A percentile compares a stretch with the other conserved stretches of the same genome.
Evolutionary conservation across 2,797 vertebrate species (phyloP).

Genomic region (Coregonus suidteri): DNA sequence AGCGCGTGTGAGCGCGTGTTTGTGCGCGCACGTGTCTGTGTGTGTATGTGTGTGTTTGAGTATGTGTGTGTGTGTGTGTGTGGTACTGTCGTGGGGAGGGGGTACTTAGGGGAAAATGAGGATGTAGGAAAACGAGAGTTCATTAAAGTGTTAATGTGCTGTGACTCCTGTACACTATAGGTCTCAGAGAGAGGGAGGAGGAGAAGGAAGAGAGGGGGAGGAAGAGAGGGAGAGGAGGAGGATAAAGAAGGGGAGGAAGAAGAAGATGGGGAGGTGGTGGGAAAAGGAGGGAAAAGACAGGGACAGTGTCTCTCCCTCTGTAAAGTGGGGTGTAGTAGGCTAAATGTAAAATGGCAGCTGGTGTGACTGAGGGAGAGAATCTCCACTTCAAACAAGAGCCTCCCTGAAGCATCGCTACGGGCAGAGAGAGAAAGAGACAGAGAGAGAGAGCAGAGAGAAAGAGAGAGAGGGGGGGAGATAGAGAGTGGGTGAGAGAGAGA

Average conservation of each 20-base stretch:
- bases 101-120: constrained; percentile 58
- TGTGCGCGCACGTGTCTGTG: not conserved
- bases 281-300: not conserved
- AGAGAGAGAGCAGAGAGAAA: not conserved
- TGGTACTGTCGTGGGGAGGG: constrained; percentile 37
- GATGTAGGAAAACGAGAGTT: constrained; percentile 63
- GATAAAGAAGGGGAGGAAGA: not conserved
- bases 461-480: not conserved
- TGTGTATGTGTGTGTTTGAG: constrained; percentile 11
- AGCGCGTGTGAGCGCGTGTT: constrained; percentile 25
- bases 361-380: not conserved
- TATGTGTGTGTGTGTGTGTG: constrained; percentile 31
- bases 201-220: not conserved
- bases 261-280: not conserved
- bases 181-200: not conserved
- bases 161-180: constrained; percentile 56
- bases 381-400: not conserved
- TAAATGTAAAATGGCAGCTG: not conserved
- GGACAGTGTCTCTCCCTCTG: not conserved
- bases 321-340: not conserved
- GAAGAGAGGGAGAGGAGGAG: not conserved
- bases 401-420: not conserved
- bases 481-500: not conserved
- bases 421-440: constrained; percentile 1
- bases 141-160: constrained; percentile 77